A percentile compares a stretch with the other conserved stretches of the same genome.
These are phyloP conservation scores for Diphyllodes magnificus DNA, from an alignment of 2,113 vertebrate species.

Conservation along the genomic window DNA sequence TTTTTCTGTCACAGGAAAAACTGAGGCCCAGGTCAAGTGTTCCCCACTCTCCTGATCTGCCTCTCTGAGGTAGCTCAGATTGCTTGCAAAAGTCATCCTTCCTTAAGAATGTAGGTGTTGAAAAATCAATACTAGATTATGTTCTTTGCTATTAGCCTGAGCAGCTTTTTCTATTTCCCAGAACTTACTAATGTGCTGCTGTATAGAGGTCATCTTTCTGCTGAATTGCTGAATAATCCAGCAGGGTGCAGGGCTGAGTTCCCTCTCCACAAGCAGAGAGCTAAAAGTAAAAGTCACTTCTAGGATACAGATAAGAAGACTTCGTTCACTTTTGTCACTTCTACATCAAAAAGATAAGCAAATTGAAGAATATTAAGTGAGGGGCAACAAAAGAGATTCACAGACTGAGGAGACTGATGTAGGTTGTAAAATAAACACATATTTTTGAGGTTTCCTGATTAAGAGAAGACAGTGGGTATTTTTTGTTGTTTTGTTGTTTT, in stretches of 20 bases:
- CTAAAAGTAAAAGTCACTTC: neutral
- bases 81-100: neutral
- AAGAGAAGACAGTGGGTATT: neutral
- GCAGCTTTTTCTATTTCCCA: constrained; percentile 7
- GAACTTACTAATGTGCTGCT: neutral
- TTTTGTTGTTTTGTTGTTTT: neutral
- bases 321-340: neutral
- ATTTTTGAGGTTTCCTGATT: neutral
- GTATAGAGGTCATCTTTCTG: neutral
- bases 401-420: neutral
- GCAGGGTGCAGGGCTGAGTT: neutral
- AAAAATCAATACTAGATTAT: constrained; percentile 26
- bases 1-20: neutral
- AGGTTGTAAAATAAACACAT: neutral
- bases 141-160: constrained; percentile 31
- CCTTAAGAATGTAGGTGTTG: constrained; percentile 8
- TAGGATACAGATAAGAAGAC: neutral
- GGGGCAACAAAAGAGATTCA: neutral
- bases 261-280: neutral
- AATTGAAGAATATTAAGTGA: neutral
- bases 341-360: neutral
- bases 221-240: neutral
- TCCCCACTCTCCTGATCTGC: neutral
- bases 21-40: neutral
- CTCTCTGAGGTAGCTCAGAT: neutral